Conservation (phyloP, 2,888 invertebrate species). For the Gasteruption jaculator region DNA sequence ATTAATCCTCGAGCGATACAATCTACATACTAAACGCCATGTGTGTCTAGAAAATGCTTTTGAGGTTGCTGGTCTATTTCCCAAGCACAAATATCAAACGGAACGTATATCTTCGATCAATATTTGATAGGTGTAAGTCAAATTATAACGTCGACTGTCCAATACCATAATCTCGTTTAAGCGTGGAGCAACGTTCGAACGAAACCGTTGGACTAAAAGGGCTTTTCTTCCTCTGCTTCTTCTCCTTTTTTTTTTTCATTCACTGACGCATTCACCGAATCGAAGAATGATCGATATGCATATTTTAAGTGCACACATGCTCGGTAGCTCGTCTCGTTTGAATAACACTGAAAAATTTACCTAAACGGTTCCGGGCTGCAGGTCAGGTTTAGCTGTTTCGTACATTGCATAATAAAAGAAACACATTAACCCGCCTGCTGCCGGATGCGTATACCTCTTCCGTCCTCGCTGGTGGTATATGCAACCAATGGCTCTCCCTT, state of each 20-base stretch:
- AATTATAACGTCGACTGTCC: too few species aligned
- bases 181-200: too few species aligned
- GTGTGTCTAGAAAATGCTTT: too few species aligned
- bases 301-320: slow-evolving; percentile 28
- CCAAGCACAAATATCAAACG: too few species aligned
- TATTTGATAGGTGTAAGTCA: too few species aligned
- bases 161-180: too few species aligned
- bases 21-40: too few species aligned
- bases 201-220: slow-evolving; percentile 24
- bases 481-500: slow-evolving; percentile 7
- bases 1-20: too few species aligned
- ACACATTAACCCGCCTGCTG: slow-evolving; percentile 37
- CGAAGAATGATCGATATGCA: slow-evolving; percentile 49
- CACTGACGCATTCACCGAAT: slow-evolving; percentile 37
- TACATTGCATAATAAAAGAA: slow-evolving; percentile 48
- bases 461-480: slow-evolving; percentile 11
- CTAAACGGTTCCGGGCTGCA: slow-evolving; percentile 46
- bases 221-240: slow-evolving; percentile 24
- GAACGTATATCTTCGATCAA: too few species aligned
- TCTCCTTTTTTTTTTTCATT: slow-evolving; percentile 17
- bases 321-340: slow-evolving; percentile 38
- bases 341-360: slow-evolving; percentile 50
- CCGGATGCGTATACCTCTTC: slow-evolving; percentile 12
- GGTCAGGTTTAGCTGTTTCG: slow-evolving; percentile 37
- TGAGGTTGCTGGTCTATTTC: too few species aligned